Base-by-base conservation (phyloP, 2,113 vertebrate species). In the Pluvianellus socialis region DNA sequence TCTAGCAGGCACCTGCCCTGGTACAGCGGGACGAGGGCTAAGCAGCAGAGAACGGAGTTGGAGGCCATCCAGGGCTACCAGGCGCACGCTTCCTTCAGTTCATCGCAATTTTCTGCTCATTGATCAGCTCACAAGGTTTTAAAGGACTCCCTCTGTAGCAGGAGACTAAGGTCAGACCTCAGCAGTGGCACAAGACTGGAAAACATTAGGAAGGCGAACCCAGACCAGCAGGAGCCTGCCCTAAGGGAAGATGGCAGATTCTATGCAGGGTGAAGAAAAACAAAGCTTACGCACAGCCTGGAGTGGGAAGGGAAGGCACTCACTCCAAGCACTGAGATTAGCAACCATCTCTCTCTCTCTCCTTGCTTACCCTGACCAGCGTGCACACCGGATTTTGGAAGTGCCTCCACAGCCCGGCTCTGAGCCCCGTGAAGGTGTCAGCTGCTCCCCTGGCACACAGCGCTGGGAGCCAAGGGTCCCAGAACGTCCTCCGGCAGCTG, bases 151-250 rank as follows among this genome's bases (percentile, higher is more conserved):
- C 66, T 79, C 76, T 35, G 50, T 18, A 86, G 86, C 75, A 68
- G 53, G 63, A 70, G 63, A 44, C 84, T 61, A 35, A 86, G 84
- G 88, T 79, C 76, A 91, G 49, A 50, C 47, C 72, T 71, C 72
- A 42, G 76, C 67, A 50, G 86, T 2, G 14, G 23, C 79, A 56
- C 77, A 79, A 71, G 89, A 17, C 82, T 45, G 88, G 79, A 86
- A 91, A 94, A 67, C 33, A 33, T 70, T 28, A 91, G 81, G 88
- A 84, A 95, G 75, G 88, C 28, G 1, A 92, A 94, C 74, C 90
- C 87, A 93, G 83, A 93, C 58, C 77, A 87, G 74, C 82, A 44
- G 82, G 86, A 88, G 86, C 87, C 86, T 55, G 47, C 72, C 88
- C 73, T 91, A 59, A 58, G 66, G 50, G 50, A 71, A 72, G 84